Conservation (phyloP, 2,113 vertebrate species). For the Typhlomys cinereus region DNA sequence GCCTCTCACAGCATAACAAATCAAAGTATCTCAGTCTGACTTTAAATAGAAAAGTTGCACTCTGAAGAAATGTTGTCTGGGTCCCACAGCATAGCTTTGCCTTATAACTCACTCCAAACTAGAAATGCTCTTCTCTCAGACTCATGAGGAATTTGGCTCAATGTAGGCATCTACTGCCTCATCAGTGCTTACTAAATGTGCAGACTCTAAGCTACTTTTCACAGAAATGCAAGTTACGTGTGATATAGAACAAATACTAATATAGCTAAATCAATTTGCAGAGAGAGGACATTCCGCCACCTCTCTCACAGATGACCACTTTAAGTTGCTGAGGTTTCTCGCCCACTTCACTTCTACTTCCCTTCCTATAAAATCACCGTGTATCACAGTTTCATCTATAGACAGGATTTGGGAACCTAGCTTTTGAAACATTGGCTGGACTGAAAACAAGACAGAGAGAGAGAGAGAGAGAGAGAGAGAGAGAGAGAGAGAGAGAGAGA, state of each 20-base stretch:
- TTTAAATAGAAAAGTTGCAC: slow-evolving; percentile 15
- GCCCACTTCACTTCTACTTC: not conserved
- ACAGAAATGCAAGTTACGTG: not conserved
- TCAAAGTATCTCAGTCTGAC: slow-evolving; percentile 29
- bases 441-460: not conserved
- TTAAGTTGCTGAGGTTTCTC: not conserved
- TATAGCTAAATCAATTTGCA: not conserved
- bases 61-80: not conserved
- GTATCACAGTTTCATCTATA: not conserved
- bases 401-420: not conserved
- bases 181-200: not conserved
- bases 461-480: too few relatives aligned
- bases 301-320: not conserved
- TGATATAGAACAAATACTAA: not conserved
- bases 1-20: not conserved
- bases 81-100: not conserved
- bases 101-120: not conserved
- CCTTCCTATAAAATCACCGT: not conserved
- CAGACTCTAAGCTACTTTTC: not conserved
- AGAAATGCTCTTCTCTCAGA: slow-evolving; percentile 11
- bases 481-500: too few relatives aligned
- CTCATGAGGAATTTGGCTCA: not conserved
- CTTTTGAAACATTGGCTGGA: not conserved
- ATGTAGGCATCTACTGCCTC: not conserved
- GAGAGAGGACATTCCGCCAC: not conserved